These are phyloP conservation scores for Ceyx cyanopectus DNA, from an alignment of 2,113 vertebrate genomes.

Conservation along the genomic window DNA sequence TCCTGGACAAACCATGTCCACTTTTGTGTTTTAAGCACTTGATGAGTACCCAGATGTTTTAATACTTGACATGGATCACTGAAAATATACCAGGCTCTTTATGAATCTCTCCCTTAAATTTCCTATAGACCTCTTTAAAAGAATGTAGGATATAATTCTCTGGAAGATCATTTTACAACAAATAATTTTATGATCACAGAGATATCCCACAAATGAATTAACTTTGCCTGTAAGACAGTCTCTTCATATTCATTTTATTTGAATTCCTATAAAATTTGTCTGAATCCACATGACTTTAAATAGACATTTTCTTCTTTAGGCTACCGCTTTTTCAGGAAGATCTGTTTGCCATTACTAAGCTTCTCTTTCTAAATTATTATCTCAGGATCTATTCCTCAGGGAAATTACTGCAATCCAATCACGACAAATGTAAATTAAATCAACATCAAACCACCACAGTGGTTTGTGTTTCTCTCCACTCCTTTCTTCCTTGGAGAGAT, in stretches of 20 bases:
- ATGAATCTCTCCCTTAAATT: background rate
- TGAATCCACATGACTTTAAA: background rate
- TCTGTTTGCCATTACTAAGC: background rate
- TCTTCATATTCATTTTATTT: background rate
- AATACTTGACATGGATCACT: background rate
- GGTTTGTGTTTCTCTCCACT: conserved; percentile 32
- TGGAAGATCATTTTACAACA: background rate
- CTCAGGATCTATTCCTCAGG: conserved; percentile 24
- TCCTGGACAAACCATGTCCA: background rate
- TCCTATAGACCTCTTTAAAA: background rate
- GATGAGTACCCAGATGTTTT: background rate
- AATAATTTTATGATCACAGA: background rate
- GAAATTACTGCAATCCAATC: conserved; percentile 65
- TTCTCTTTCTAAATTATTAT: conserved; percentile 52
- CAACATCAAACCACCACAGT: conserved; percentile 25
- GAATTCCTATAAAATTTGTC: background rate
- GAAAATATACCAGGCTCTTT: background rate
- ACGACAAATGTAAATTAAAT: conserved; percentile 65
- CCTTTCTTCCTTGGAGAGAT: conserved; percentile 43
- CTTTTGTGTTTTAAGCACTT: background rate
- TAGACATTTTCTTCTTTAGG: conserved; percentile 10
- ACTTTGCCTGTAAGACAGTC: background rate
- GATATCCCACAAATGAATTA: background rate
- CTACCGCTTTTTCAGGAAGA: conserved; percentile 43
- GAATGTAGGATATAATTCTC: background rate